Evolutionary conservation across 2,888 invertebrate genomes (phyloP).

Genomic region (Malachius bipustulatus): DNA sequence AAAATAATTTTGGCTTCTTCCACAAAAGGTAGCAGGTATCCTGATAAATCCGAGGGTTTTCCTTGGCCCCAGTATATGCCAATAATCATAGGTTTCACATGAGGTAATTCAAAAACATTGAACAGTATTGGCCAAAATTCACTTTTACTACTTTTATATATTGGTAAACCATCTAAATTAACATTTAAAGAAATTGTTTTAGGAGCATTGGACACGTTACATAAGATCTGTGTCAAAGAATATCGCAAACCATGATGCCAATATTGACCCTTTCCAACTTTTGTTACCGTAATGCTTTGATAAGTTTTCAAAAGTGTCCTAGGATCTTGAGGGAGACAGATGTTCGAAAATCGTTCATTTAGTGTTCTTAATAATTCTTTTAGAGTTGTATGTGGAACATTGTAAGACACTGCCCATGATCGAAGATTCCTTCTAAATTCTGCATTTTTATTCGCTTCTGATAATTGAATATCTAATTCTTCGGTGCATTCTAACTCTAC

Average conservation of each 20-base stretch:
- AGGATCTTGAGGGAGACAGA: constrained; percentile 17
- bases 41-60: constrained; percentile 12
- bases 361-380: constrained; percentile 7
- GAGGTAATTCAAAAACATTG: constrained; percentile 14
- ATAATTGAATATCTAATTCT: no score
- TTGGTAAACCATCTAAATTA: constrained; percentile 19
- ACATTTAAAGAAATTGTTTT: constrained; percentile 16
- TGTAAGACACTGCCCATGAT: no score
- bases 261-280: constrained; percentile 7
- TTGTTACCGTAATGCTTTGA: constrained; percentile 8
- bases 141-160: constrained; percentile 17
- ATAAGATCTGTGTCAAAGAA: constrained; percentile 1
- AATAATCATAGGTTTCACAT: constrained; percentile 15
- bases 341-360: constrained; percentile 8
- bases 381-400: constrained; percentile 8
- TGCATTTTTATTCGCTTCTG: no score
- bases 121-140: constrained; percentile 21
- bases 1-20: constrained; percentile 12
- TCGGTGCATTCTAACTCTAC: no score
- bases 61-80: constrained; percentile 15
- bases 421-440: no score
- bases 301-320: constrained; percentile 16
- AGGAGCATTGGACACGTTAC: background rate
- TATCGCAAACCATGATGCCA: constrained; percentile 4
- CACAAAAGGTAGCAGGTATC: constrained; percentile 14